Evolutionary conservation across 2,797 vertebrate species (phyloP).

Genomic region (Amniataba percoides): DNA sequence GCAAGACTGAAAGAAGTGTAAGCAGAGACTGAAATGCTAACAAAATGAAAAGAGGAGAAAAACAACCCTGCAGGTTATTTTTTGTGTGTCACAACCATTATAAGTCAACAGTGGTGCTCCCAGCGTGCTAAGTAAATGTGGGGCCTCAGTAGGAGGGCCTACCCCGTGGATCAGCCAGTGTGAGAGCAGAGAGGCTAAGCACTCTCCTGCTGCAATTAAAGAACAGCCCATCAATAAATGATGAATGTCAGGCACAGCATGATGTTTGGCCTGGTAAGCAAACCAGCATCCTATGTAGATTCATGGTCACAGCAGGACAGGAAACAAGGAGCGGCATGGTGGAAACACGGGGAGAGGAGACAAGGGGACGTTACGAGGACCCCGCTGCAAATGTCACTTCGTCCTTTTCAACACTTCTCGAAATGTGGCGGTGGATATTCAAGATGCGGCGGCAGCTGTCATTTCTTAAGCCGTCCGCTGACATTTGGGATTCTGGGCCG

Average conservation of each 20-base stretch:
- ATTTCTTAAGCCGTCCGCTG: slow-evolving; percentile 74
- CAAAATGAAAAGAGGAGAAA: slow-evolving; percentile 36
- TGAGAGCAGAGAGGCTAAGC: slow-evolving; percentile 73
- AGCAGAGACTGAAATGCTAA: slow-evolving; percentile 51
- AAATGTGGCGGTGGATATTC: slow-evolving; percentile 72
- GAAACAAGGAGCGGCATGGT: slow-evolving; percentile 54
- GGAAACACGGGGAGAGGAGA: slow-evolving; percentile 60
- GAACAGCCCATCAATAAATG: slow-evolving; percentile 84
- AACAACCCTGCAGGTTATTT: slow-evolving; percentile 65
- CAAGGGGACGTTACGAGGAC: slow-evolving; percentile 60
- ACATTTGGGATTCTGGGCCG: slow-evolving; percentile 75
- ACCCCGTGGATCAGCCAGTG: slow-evolving; percentile 64
- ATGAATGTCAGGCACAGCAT: slow-evolving; percentile 88
- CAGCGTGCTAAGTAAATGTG: slow-evolving; percentile 65
- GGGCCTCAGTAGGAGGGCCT: slow-evolving; percentile 65
- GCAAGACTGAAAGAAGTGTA: slow-evolving; percentile 30
- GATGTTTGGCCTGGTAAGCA: slow-evolving; percentile 79
- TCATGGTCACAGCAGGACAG: slow-evolving; percentile 67
- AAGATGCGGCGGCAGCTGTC: slow-evolving; percentile 84
- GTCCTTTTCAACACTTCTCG: slow-evolving; percentile 73
- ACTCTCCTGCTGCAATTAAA: slow-evolving; percentile 84
- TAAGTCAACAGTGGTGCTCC: slow-evolving; percentile 73
- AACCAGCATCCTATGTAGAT: slow-evolving; percentile 66
- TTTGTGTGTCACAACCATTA: slow-evolving; percentile 74
- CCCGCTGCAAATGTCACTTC: slow-evolving; percentile 82